Evolutionary conservation across 2,113 vertebrate species (phyloP).

Genomic region (Crotalus horridus): DNA sequence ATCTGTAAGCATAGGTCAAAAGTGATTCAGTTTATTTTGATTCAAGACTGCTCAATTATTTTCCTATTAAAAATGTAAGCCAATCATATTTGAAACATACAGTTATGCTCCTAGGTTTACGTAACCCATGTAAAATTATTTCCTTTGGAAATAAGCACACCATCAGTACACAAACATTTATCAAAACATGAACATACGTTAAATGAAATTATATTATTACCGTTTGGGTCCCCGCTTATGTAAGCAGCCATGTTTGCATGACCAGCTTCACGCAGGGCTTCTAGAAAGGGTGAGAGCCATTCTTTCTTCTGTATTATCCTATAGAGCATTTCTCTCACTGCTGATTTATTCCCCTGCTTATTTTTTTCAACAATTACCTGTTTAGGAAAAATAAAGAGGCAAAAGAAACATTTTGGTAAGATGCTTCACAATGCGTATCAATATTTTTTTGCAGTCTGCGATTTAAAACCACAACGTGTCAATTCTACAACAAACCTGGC

Average conservation of each 20-base stretch:
- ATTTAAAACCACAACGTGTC: neutral
- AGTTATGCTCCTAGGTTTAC: neutral
- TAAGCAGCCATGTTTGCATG: constrained; percentile 65
- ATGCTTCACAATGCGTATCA: neutral
- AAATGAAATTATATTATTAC: constrained; percentile 46
- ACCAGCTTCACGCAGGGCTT: constrained; percentile 66
- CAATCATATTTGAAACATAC: neutral
- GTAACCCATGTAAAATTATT: neutral
- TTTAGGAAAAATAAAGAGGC: constrained; percentile 23
- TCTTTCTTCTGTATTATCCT: constrained; percentile 77
- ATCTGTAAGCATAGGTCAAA: neutral
- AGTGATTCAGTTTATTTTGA: neutral
- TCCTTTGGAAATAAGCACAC: neutral
- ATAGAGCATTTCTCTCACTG: constrained; percentile 76
- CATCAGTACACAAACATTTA: no score
- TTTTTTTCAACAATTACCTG: constrained; percentile 67
- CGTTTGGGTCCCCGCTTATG: constrained; percentile 66
- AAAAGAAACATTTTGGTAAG: neutral
- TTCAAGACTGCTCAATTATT: neutral
- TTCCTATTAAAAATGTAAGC: neutral
- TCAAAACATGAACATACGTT: neutral
- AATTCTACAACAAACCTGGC: no score
- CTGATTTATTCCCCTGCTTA: constrained; percentile 60
- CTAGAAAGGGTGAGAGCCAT: constrained; percentile 84
- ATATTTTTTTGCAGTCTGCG: neutral